A percentile compares a stretch with the other conserved stretches of the same genome.
phyloP scores from a whole-genome alignment of 2,113 vertebrate species.

The Tursiops truncatus region DNA sequence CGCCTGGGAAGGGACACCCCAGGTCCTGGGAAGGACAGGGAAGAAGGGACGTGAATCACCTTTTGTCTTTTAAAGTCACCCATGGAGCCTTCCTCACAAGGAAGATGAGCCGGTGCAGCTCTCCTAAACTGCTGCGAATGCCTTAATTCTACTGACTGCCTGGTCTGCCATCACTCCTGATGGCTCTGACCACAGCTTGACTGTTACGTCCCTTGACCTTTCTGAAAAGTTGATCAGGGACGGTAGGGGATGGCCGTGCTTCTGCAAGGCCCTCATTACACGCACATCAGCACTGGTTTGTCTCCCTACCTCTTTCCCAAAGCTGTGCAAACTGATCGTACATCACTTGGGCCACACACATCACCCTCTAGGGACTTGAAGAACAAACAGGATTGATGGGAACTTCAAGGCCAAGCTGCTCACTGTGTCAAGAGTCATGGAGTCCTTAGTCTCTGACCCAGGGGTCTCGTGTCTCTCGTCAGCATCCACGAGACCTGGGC shows the following conservation, averaged over 20 bases:
- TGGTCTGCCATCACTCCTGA: not conserved
- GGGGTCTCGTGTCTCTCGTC: not conserved
- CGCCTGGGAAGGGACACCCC: not conserved
- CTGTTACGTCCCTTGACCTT: too few species aligned
- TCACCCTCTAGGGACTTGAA: not conserved
- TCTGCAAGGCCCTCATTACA: not conserved
- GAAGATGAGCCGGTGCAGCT: not conserved
- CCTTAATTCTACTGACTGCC: not conserved
- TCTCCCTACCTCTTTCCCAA: not conserved
- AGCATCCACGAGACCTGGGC: not conserved
- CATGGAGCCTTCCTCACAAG: not conserved
- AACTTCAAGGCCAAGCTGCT: not conserved
- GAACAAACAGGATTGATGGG: not conserved
- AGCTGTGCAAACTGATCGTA: not conserved
- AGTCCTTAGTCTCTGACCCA: not conserved
- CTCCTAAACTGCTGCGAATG: not conserved
- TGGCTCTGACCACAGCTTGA: not conserved
- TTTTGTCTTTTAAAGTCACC: not conserved
- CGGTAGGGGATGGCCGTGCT: not conserved
- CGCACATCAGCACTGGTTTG: not conserved
- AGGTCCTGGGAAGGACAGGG: not conserved
- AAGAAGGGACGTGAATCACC: not conserved
- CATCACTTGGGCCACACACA: not conserved
- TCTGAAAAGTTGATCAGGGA: not conserved
- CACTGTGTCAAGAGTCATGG: not conserved